Evolutionary conservation across 2,797 vertebrate species (phyloP), one percentile per base, ranked within the genome.

Genomic region (Smutsia temminckii): DNA sequence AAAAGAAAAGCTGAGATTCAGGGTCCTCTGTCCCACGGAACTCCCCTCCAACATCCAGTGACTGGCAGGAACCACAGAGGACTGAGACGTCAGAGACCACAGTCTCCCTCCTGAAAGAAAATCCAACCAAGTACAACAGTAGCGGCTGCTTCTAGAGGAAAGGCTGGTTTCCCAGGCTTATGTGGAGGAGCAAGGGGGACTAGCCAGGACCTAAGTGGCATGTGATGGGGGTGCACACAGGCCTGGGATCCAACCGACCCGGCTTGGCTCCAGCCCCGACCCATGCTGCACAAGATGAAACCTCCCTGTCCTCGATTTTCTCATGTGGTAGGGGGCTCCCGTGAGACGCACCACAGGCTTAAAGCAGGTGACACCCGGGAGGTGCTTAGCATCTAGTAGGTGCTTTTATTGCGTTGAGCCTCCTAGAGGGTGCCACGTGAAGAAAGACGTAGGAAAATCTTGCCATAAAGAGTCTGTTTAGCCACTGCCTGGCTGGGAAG

Each of bases 201-300:
- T 25, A 21, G 25, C 34, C 40, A 37, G 51, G 68, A 14, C 53
- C 42, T 21, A 13, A 66, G 53, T 34, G 63, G 4, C 77, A 20
- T 0, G 0, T 21, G 61, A 34, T 5, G 6, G 37, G 12, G 66
- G 32, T 5, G 16, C 64, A 4, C 18, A 37, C 2, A 4, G 21
- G 37, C 49, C 51, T 37, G 57, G n/a, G 29, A 6, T 63, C 71
- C 55, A 17, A 23, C 51, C 55, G 72, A 23, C 46, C 69, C 51
- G 53, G 32, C 69, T 71, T 57, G 85, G 77, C 46, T 63, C 71
- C 29, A 10, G 23, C 37, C 27, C 57, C 29, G 23, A 64, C n/a
- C 25, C 11, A 12, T 14, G 34, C 42, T 13, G 25, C 40, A 13
- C 12, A 37, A n/a, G 55, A 32, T 5, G 37, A 66, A 63, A 7